These are phyloP conservation scores for Microdon myrmicae DNA, from an alignment of 2,888 invertebrate species.

Conservation along the genomic window DNA sequence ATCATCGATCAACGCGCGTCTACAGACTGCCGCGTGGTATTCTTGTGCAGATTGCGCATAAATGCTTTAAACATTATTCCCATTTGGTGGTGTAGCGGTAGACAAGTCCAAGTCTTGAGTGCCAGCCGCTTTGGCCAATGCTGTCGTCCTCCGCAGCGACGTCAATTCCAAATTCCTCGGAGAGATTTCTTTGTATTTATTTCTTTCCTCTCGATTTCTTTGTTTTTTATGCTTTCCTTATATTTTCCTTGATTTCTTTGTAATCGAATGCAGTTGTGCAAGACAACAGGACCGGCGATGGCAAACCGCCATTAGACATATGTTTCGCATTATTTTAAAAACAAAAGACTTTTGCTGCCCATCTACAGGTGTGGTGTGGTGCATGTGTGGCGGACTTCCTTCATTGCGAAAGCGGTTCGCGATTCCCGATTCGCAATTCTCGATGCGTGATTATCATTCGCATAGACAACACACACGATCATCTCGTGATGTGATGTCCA, in stretches of 20 bases:
- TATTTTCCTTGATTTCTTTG: conserved; percentile 36
- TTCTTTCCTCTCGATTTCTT: conserved; percentile 26
- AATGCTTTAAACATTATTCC: conserved; percentile 51
- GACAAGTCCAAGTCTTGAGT: conserved; percentile 7
- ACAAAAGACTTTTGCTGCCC: conserved; percentile 52
- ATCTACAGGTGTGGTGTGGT: conserved; percentile 49
- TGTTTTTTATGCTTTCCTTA: conserved; percentile 1
- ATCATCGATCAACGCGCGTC: conserved; percentile 38
- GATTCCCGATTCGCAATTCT: too few species aligned
- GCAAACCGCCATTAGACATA: conserved; percentile 47
- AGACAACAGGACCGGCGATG: conserved; percentile 24
- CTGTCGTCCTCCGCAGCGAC: conserved; percentile 12
- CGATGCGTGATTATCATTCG: conserved; percentile 46
- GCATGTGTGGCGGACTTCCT: conserved; percentile 22
- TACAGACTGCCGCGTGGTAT: conserved; percentile 23
- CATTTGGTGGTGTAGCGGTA: conserved; percentile 31
- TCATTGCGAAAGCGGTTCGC: conserved; percentile 36
- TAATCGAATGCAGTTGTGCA: conserved; percentile 48
- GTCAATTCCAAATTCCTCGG: conserved; percentile 40
- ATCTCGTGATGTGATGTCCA: background rate
- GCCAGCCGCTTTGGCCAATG: background rate
- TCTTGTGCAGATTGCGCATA: conserved; percentile 44
- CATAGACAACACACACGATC: conserved; percentile 28
- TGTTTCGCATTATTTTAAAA: conserved; percentile 53
- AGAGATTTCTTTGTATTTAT: conserved; percentile 56